phyloP scores from a whole-genome alignment of 1,140 invertebrate genomes.

The Musca vetustissima region DNA sequence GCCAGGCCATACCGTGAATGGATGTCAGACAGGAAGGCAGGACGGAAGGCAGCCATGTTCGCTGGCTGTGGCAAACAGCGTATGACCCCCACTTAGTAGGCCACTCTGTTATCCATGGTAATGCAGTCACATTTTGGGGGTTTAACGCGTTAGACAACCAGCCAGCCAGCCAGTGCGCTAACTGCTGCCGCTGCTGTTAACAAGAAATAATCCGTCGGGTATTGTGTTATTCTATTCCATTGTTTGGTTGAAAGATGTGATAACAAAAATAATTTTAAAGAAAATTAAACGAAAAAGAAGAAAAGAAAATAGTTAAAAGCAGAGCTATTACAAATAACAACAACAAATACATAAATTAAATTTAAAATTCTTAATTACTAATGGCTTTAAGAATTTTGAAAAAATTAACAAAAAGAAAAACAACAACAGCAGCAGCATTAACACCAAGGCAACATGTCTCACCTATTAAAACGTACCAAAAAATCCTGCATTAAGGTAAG shows the following conservation, averaged over 20 bases:
- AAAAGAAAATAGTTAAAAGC: not conserved
- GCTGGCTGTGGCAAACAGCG: too few species aligned
- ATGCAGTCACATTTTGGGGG: constrained; percentile 8
- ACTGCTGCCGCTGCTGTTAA: not conserved
- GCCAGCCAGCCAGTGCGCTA: not conserved
- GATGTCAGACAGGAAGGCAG: constrained; percentile 1
- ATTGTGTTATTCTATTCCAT: not conserved
- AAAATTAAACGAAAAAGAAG: not conserved
- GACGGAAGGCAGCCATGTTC: too few species aligned
- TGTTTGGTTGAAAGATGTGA: not conserved
- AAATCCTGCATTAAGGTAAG: constrained; percentile 54
- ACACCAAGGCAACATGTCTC: constrained; percentile 37
- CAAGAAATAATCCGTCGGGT: not conserved
- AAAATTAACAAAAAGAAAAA: not conserved
- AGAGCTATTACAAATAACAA: not conserved
- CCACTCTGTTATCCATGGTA: not conserved
- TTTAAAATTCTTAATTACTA: not conserved
- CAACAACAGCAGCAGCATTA: too few species aligned
- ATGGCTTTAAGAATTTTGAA: constrained; percentile 10
- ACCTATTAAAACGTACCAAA: constrained; percentile 51
- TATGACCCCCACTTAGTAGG: too few species aligned
- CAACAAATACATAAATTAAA: not conserved
- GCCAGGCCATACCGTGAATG: not conserved
- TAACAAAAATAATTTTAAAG: not conserved
- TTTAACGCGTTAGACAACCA: constrained; percentile 2